Conservation (phyloP, 2,113 vertebrate species). For the Equus przewalskii region DNA sequence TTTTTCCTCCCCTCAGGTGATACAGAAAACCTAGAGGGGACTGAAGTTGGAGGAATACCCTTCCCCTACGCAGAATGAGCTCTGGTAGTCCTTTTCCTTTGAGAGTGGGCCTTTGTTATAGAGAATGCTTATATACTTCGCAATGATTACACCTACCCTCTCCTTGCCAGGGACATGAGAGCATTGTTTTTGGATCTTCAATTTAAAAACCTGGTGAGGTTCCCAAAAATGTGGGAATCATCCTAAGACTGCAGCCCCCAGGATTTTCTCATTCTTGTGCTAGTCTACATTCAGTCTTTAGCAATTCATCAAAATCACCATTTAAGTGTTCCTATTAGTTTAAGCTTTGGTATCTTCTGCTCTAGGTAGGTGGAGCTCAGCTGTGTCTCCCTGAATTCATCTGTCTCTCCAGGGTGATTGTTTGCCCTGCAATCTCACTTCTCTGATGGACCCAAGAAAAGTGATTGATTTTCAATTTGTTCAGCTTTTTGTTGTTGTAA, state of each 20-base stretch:
- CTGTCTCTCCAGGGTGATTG: background rate
- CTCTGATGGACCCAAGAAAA: background rate
- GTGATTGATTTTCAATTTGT: slow-evolving; percentile 1
- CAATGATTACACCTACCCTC: background rate
- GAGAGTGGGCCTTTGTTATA: background rate
- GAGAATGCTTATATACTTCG: background rate
- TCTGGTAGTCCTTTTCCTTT: background rate
- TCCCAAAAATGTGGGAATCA: background rate
- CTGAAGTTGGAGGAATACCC: background rate
- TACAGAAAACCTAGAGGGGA: background rate
- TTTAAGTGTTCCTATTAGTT: background rate
- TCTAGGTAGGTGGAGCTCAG: background rate
- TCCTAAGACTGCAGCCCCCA: background rate
- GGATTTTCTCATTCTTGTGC: background rate
- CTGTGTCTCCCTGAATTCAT: background rate
- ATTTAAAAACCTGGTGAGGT: background rate
- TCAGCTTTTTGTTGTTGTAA: background rate
- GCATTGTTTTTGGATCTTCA: background rate
- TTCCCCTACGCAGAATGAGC: background rate
- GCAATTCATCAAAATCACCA: background rate
- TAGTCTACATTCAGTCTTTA: background rate
- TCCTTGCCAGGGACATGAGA: background rate
- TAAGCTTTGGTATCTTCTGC: background rate
- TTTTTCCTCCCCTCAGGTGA: background rate
- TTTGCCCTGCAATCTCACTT: background rate